These are phyloP conservation scores for Heterotilapia buettikoferi DNA, from an alignment of 2,113 vertebrate genomes.

Conservation along the genomic window DNA sequence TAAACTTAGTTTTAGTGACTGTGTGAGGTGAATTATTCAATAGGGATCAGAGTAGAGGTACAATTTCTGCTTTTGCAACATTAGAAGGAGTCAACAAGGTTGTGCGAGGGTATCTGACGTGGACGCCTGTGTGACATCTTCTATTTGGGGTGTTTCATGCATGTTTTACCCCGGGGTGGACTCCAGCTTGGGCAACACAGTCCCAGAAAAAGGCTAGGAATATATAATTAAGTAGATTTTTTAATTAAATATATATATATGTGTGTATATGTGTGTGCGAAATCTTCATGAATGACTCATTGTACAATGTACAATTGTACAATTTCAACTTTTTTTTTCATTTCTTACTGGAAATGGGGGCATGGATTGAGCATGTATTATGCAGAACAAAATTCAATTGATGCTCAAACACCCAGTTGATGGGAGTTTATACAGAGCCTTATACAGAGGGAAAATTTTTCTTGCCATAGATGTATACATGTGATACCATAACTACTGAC, in stretches of 20 bases:
- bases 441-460: too few species aligned
- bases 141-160: background rate
- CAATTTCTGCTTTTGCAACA: background rate
- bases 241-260: background rate
- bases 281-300: too few species aligned
- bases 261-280: too few species aligned
- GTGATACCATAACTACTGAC: too few species aligned
- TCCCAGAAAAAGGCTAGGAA: background rate
- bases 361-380: rapidly evolving
- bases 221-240: background rate
- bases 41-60: background rate
- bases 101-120: rapidly evolving
- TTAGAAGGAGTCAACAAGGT: rapidly evolving
- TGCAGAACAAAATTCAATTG: rapidly evolving
- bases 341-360: too few species aligned
- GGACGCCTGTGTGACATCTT: rapidly evolving
- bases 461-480: too few species aligned
- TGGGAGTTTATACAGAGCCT: too few species aligned
- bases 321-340: too few species aligned
- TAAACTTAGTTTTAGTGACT: background rate
- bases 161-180: rapidly evolving
- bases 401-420: too few species aligned
- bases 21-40: background rate
- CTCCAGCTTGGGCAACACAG: background rate
- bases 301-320: too few species aligned